Evolutionary conservation across 2,113 vertebrate species (phyloP).

Genomic region (Tupaia tana): DNA sequence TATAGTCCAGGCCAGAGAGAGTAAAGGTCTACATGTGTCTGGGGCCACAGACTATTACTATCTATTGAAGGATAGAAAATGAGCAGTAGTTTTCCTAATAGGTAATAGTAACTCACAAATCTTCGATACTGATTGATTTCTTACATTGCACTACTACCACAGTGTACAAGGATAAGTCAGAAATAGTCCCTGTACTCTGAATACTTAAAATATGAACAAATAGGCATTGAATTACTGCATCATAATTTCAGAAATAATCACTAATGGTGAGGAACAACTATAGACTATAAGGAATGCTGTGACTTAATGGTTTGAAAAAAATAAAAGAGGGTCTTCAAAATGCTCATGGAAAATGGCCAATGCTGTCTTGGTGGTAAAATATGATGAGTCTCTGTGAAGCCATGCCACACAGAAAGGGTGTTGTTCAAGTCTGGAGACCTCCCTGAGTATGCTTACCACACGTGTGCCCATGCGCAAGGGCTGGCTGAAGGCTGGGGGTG

Average conservation of each 20-base stretch:
- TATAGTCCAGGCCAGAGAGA: not conserved
- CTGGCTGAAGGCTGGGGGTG: no score
- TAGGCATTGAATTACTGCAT: not conserved
- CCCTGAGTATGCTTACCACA: no score
- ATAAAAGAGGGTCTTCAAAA: no score
- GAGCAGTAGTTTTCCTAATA: not conserved
- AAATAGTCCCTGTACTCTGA: not conserved
- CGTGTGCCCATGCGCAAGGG: no score
- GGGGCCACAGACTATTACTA: not conserved
- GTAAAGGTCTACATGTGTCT: not conserved
- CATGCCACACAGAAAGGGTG: no score
- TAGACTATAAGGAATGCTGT: not conserved
- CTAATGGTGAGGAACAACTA: not conserved
- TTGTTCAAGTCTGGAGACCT: no score
- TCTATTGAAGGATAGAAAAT: slow-evolving; percentile 1
- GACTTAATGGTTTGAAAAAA: slow-evolving; percentile 21
- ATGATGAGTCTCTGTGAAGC: no score
- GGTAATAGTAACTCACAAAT: not conserved
- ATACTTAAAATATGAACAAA: not conserved
- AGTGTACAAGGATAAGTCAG: not conserved
- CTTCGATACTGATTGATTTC: not conserved
- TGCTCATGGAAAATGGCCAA: no score
- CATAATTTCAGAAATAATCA: slow-evolving; percentile 41
- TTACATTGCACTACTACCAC: not conserved
- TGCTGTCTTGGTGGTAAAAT: no score